Conservation (phyloP, 2,113 vertebrate species). For the Calyptomena viridis region DNA sequence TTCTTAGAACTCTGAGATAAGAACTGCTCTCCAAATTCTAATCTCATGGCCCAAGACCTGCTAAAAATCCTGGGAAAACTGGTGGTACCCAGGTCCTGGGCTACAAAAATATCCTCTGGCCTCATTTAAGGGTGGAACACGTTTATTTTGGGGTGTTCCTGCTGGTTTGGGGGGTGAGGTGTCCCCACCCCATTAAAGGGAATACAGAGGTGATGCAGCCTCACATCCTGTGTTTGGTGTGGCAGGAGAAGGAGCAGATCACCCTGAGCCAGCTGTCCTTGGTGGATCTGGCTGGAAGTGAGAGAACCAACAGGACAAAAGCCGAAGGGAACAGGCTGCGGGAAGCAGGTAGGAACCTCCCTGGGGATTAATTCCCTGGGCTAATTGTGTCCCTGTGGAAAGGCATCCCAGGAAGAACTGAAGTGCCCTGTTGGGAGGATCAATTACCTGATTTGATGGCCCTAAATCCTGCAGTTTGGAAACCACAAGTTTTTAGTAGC, state of each 20-base stretch:
- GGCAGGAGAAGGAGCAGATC: constrained; percentile 90
- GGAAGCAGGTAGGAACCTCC: constrained; percentile 84
- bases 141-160: accelerated
- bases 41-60: neutral
- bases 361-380: neutral
- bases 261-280: constrained; percentile 89
- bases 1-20: no score
- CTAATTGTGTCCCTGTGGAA: neutral
- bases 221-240: neutral
- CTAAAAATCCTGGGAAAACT: neutral
- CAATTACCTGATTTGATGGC: neutral
- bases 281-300: constrained; percentile 95
- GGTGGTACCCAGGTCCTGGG: neutral
- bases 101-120: neutral
- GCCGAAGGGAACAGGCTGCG: constrained; percentile 90
- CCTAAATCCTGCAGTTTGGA: neutral
- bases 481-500: neutral
- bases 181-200: accelerated
- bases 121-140: accelerated
- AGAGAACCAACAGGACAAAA: constrained; percentile 91
- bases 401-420: neutral
- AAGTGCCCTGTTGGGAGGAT: neutral
- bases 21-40: no score
- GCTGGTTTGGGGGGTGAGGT: neutral
- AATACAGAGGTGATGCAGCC: neutral